A percentile compares a stretch with the other conserved stretches of the same genome.
Evolutionary conservation across 2,888 invertebrate species (phyloP).

Genomic region (Neoaliturus tenellus): DNA sequence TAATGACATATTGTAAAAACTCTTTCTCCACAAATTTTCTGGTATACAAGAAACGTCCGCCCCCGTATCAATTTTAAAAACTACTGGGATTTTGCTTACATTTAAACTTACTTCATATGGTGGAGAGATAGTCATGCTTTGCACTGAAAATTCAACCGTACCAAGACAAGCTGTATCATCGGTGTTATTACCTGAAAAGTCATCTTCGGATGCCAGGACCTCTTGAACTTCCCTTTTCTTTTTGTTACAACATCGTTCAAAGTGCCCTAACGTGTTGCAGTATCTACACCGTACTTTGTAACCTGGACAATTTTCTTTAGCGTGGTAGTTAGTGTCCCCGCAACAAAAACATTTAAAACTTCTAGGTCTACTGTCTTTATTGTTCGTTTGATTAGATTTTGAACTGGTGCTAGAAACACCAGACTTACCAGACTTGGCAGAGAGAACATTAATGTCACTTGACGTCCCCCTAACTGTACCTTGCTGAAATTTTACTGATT

Average conservation of each 20-base stretch:
- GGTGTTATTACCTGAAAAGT: neutral
- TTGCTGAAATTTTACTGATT: no score
- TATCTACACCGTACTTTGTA: neutral
- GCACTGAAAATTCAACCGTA: neutral
- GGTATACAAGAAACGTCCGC: slow-evolving; percentile 31
- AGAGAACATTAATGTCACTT: no score
- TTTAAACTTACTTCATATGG: slow-evolving; percentile 78
- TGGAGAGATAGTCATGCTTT: slow-evolving; percentile 68
- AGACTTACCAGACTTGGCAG: no score
- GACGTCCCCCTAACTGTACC: no score
- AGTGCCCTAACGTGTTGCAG: neutral
- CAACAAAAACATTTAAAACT: slow-evolving; percentile 1
- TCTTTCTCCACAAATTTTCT: neutral
- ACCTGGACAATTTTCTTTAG: neutral
- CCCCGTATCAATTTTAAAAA: slow-evolving; percentile 40
- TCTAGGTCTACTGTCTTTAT: no score
- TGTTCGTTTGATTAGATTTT: no score
- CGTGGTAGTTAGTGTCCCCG: neutral
- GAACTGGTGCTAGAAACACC: no score
- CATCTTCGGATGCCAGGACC: neutral
- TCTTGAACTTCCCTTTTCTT: slow-evolving; percentile 10
- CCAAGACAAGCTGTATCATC: neutral
- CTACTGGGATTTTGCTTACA: slow-evolving; percentile 64
- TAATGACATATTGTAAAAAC: neutral
- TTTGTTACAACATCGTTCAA: slow-evolving; percentile 11